These are phyloP conservation scores for Diplogasteroides magnus DNA, from an alignment of 1,140 invertebrate genomes.

Conservation along the genomic window DNA sequence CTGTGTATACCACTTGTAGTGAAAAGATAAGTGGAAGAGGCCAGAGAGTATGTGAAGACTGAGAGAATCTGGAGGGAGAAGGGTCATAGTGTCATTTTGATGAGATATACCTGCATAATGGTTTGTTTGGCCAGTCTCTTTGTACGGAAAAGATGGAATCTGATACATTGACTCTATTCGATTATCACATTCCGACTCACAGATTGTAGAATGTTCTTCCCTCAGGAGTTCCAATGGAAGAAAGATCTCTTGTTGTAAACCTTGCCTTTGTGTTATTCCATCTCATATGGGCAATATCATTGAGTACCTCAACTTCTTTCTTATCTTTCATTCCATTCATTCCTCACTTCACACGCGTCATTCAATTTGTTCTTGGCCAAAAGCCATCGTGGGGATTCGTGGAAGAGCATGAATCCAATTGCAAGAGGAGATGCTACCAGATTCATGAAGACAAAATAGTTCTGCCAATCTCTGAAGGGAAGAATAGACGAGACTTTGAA, in stretches of 20 bases:
- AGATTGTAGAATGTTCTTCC: constrained; percentile 40
- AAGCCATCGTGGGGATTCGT: constrained; percentile 45
- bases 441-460: constrained; percentile 48
- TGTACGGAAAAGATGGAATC: constrained; percentile 17
- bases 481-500: background rate
- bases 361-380: constrained; percentile 41
- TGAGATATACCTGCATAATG: too few species aligned
- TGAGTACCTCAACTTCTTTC: constrained; percentile 37
- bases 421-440: constrained; percentile 40
- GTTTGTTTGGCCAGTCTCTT: constrained; percentile 43
- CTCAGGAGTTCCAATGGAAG: constrained; percentile 32
- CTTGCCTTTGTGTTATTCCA: constrained; percentile 48
- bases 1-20: constrained; percentile 36
- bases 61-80: too few species aligned
- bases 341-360: constrained; percentile 41
- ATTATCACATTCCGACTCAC: background rate
- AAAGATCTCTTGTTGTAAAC: constrained; percentile 40
- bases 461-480: constrained; percentile 37
- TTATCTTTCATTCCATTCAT: too few species aligned
- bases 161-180: background rate
- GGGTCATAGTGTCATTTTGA: too few species aligned
- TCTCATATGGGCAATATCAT: constrained; percentile 46
- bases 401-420: constrained; percentile 49
- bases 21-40: constrained; percentile 42
- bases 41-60: constrained; percentile 47